Evolutionary conservation across 2,113 vertebrate species (phyloP).

Genomic region (Oreochromis tanganicae): DNA sequence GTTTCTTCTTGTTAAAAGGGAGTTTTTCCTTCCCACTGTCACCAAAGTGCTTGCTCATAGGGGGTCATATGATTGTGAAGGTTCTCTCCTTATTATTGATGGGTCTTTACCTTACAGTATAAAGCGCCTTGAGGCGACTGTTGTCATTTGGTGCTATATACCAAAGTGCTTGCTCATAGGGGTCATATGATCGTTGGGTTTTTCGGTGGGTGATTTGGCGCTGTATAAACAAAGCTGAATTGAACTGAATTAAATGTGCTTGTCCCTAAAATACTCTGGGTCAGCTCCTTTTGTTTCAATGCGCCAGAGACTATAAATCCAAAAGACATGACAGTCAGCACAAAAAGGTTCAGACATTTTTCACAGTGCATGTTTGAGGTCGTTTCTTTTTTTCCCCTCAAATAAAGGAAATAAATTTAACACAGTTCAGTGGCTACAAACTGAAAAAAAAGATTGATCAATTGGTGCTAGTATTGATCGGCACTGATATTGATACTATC

Average conservation of each 20-base stretch:
- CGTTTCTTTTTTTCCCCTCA: background rate
- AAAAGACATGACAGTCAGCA: background rate
- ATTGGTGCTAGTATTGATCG: background rate
- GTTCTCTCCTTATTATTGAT: background rate
- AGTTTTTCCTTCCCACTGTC: background rate
- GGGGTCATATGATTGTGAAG: background rate
- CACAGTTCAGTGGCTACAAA: background rate
- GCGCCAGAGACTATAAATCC: background rate
- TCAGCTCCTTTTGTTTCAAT: background rate
- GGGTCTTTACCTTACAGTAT: background rate
- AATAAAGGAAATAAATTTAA: background rate
- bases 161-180: background rate
- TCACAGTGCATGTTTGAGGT: background rate
- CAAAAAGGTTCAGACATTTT: background rate
- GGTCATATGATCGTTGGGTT: accelerated
- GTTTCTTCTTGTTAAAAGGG: background rate
- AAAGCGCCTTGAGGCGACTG: accelerated
- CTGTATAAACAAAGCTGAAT: background rate
- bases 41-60: background rate
- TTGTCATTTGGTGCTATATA: background rate
- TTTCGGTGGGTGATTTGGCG: background rate
- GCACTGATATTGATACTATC: background rate
- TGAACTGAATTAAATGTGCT: background rate
- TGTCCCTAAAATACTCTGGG: background rate
- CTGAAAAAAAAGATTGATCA: background rate